phyloP scores from a whole-genome alignment of 2,113 vertebrate species.

The Myrmophylax atrothorax region DNA sequence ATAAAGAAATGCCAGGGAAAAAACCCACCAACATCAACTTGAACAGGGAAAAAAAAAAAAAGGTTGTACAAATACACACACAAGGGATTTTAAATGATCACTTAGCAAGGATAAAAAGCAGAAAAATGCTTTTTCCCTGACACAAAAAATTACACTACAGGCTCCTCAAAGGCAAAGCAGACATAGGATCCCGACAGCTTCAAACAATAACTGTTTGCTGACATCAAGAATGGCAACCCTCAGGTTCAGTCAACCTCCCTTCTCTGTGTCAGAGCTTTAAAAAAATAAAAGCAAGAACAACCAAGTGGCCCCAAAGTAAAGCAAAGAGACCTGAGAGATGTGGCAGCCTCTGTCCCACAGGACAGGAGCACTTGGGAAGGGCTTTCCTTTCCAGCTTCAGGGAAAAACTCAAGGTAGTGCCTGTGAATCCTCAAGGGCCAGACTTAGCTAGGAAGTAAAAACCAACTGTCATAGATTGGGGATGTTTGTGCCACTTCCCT shows the following conservation, averaged over 20 bases:
- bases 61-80: neutral
- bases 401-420: neutral
- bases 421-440: neutral
- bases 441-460: neutral
- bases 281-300: neutral
- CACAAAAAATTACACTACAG: neutral
- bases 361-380: neutral
- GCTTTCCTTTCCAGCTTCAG: neutral
- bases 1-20: neutral
- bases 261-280: neutral
- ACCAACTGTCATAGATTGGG: too few relatives aligned
- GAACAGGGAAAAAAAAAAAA: neutral
- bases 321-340: neutral
- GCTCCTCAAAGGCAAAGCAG: neutral
- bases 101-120: neutral
- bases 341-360: neutral
- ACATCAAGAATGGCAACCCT: accelerated
- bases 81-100: neutral
- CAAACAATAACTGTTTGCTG: neutral
- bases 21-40: neutral
- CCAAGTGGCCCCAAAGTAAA: accelerated
- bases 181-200: neutral
- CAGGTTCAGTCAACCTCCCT: neutral
- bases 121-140: neutral
- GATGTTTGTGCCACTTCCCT: neutral